Evolutionary conservation across 2,797 vertebrate genomes (phyloP).

Genomic region (Enteromius viviparus): DNA sequence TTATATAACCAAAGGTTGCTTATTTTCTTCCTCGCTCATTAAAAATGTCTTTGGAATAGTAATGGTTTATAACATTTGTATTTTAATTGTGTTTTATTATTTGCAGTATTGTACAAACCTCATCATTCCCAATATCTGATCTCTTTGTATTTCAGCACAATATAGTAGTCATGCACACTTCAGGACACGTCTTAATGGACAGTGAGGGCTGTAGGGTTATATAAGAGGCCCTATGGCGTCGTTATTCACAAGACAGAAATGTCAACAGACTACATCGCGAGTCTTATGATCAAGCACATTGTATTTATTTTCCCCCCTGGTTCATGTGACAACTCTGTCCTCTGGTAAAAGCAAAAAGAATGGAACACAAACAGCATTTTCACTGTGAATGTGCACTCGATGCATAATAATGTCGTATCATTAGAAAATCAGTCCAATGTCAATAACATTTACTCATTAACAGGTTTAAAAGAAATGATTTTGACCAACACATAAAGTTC

Average conservation of each 20-base stretch:
- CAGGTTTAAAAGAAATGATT: conserved; percentile 70
- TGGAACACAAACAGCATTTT: background rate
- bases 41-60: background rate
- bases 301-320: conserved; percentile 43
- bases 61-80: background rate
- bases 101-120: background rate
- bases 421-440: conserved; percentile 55
- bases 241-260: conserved; percentile 24
- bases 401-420: conserved; percentile 28
- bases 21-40: background rate
- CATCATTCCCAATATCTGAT: background rate
- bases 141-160: conserved; percentile 17
- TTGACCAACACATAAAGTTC: conserved; percentile 61
- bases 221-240: conserved; percentile 13
- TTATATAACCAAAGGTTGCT: background rate
- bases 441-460: conserved; percentile 66
- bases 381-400: conserved; percentile 35
- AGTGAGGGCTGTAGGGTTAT: conserved; percentile 19
- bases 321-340: conserved; percentile 43
- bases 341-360: conserved; percentile 33
- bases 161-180: conserved; percentile 7
- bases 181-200: conserved; percentile 2
- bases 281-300: conserved; percentile 48
- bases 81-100: conserved; percentile 7
- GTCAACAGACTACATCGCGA: conserved; percentile 31